Percentiles rank a stretch among this genome's conserved stretches.
Evolutionary conservation across 1,140 invertebrate species (phyloP).

Genomic region (Drosophila sproati): DNA sequence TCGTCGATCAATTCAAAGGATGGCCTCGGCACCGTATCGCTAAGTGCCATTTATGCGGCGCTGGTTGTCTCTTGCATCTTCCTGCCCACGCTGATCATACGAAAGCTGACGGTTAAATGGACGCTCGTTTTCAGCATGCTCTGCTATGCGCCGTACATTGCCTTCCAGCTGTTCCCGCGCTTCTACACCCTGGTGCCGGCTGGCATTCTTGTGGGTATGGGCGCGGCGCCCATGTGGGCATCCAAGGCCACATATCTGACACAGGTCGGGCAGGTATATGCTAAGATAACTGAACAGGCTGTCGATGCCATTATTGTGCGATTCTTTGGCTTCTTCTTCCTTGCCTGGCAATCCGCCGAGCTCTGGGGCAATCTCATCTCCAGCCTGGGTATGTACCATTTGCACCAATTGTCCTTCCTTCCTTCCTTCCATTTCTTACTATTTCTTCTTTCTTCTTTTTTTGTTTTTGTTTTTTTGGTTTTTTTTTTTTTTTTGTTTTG

Average conservation of each 20-base stretch:
- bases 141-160: conserved; percentile 97
- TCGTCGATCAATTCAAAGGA: conserved; percentile 94
- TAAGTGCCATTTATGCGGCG: conserved; percentile 94
- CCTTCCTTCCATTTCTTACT: conserved; percentile 69
- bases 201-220: conserved; percentile 94
- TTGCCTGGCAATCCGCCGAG: conserved; percentile 97
- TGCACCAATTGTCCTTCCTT: neutral
- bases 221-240: conserved; percentile 98
- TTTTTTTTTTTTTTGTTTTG: too few relatives aligned
- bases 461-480: neutral
- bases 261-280: conserved; percentile 95
- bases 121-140: conserved; percentile 95
- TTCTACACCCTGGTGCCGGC: conserved; percentile 97
- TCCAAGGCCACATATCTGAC: conserved; percentile 98
- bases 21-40: conserved; percentile 92
- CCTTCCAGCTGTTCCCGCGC: conserved; percentile 94
- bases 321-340: conserved; percentile 99
- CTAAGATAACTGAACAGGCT: conserved; percentile 93
- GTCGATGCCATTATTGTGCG: conserved; percentile 95
- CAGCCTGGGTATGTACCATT: conserved; percentile 87
- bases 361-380: conserved; percentile 98
- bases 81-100: conserved; percentile 95
- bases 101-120: conserved; percentile 96
- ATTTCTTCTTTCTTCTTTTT: neutral
- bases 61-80: conserved; percentile 96